Base-by-base conservation (phyloP, 2,888 invertebrate genomes). In the Himalopsyche japonica region DNA sequence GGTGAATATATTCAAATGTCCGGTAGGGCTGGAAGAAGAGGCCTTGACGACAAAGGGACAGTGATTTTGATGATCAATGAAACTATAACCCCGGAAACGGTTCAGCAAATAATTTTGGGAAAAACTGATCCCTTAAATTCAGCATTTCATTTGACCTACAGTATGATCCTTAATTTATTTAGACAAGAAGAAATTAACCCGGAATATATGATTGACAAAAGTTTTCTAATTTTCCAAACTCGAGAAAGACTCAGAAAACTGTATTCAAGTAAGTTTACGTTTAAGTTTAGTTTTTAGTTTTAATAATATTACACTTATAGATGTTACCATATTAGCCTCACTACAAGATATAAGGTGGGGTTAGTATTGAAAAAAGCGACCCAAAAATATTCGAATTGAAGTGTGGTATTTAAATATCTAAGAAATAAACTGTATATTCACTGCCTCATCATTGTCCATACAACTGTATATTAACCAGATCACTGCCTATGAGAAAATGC, bases 1-100 rank as follows among this genome's bases (percentile, higher is more conserved):
- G 99, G 99, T 7, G 99, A 99, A 91, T 99, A 99, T 89, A 99
- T 99, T 87, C 99, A 99, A 91, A 99, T 99, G 99, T 98, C 99
- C 15, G 99, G 99, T 0, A 94, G 99, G 87, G 99, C 99, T 0
- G 99, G 99, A 2, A 94, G 99, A 83, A 94, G 99, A 90, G 99
- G 99, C 84, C 92, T 99, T 77, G 99, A 99, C 90, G 98, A 98
- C 90, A 97, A 98, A 90, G 97, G 97, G 87, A 98, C 99, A 84
- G 99, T 99, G 10, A 99, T 99, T 88, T 93, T 99, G 77, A 99
- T 99, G 98, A 96, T 99, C 20, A 99, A 99, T 90, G 98, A 99
- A 91, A 97, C 98, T 91, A 97, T 99, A 87, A 96, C 96, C 32
- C 95, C 96, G 0, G 91, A 94, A 0, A 93, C 94, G 4, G 96